Evolutionary conservation across 1,140 invertebrate species (phyloP), one percentile per base, ranked within the genome.

Genomic region (Gonatopus flavifemur): DNA sequence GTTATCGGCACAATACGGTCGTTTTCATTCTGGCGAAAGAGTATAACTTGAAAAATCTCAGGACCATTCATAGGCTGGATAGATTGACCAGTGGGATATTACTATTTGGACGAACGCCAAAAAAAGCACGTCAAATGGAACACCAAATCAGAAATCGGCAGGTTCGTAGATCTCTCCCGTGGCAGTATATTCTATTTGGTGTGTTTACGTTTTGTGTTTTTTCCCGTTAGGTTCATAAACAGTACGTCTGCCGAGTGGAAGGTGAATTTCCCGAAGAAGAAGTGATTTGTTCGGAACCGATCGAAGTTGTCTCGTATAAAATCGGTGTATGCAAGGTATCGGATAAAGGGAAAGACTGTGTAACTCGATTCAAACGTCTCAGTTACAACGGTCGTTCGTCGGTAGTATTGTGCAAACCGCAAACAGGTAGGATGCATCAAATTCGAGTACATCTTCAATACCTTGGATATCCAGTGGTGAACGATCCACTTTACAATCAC

Each of bases 361-460:
- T 86, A 15, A 98, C 95, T 0, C 85, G 87, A 44, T 97, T 98
- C 82, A 86, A 93, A 70, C 85, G 90, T 66, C 73, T 98, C 8
- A 93, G 90, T 43, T 90, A 82, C 76, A 94, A 97, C 78, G 81
- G 81, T 4, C 89, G 88, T 64, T 90, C 92, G 0, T 98, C 94
- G 64, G 90, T 98, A 18, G 94, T 99, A 1, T 80, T 90, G 15
- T 98, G 95, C 78, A 87, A 88, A 62, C 94, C 96, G 0, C 87
- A 91, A 61, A 98, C 96, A 1, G 97, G 97, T 0, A 81, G 97
- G 52, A 99, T 98, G 87, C 97, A 99, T 77, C 97, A 99, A 77
- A 98, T 99, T 53, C 83, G 97, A 51, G 94, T 99, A n/a, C 97
- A 99, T 79, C 83, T 98, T 28, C 97, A 99, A 73, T 99, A 92